Conservation (phyloP, 2,113 vertebrate species). For the Oryzias celebensis region DNA sequence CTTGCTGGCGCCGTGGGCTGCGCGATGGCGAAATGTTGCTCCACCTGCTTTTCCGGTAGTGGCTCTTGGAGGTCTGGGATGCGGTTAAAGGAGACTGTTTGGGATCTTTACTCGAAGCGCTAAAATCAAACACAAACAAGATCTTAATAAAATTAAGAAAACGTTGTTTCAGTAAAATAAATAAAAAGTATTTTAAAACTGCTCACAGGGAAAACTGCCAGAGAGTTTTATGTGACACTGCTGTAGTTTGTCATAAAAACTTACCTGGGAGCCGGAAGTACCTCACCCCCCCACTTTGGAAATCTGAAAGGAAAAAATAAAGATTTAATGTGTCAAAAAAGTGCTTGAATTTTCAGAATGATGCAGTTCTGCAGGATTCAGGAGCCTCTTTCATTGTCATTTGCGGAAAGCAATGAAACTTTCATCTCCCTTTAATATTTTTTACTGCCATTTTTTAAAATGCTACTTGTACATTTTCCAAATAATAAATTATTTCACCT, state of each 20-base stretch:
- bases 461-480: too few species aligned
- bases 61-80: neutral
- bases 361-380: too few species aligned
- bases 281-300: slow-evolving; percentile 87
- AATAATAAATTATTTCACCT: too few species aligned
- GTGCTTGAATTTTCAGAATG: too few species aligned
- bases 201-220: neutral
- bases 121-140: neutral
- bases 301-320: slow-evolving; percentile 70
- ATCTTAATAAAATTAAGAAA: accelerated
- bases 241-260: neutral
- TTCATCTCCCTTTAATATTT: too few species aligned
- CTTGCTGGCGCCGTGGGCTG: slow-evolving; percentile 44
- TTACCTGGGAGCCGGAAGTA: slow-evolving; percentile 57
- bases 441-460: too few species aligned
- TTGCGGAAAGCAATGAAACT: too few species aligned
- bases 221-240: too few species aligned
- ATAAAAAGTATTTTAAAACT: neutral
- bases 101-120: slow-evolving; percentile 12
- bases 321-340: neutral
- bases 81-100: neutral
- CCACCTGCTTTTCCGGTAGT: neutral
- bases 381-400: too few species aligned
- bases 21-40: slow-evolving; percentile 38
- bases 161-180: neutral